Percentiles rank a stretch among this genome's conserved stretches.
Conservation (phyloP, 2,113 vertebrate genomes). For the Mesoclemmys tuberculata region DNA sequence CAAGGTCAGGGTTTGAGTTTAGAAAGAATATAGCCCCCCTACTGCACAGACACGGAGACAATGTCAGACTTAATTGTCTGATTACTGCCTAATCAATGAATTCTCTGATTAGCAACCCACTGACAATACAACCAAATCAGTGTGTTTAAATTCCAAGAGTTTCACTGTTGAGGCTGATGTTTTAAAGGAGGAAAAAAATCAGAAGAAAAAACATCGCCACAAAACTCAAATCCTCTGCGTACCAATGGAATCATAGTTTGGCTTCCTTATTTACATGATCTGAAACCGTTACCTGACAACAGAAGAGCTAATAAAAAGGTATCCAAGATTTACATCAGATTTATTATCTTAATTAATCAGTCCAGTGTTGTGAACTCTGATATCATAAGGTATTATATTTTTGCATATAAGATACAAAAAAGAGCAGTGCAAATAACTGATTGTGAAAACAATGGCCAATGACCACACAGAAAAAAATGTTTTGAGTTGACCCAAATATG, state of each 20-base stretch:
- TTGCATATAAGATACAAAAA: not conserved
- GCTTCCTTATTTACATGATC: slow-evolving; percentile 55
- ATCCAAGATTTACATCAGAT: slow-evolving; percentile 39
- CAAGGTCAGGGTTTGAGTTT: slow-evolving; percentile 33
- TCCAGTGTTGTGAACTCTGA: not conserved
- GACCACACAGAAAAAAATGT: too few species aligned
- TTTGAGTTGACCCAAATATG: too few species aligned
- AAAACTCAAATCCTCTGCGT: slow-evolving; percentile 1
- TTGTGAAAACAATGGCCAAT: too few species aligned
- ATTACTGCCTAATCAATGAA: slow-evolving; percentile 65
- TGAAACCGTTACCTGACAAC: slow-evolving; percentile 55
- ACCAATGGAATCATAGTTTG: slow-evolving; percentile 24
- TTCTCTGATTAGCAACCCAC: slow-evolving; percentile 62
- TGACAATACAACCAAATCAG: slow-evolving; percentile 58
- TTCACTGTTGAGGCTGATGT: not conserved
- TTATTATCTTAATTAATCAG: slow-evolving; percentile 67
- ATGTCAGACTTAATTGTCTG: slow-evolving; percentile 61
- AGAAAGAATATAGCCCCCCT: slow-evolving; percentile 9
- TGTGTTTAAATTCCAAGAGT: slow-evolving; percentile 39
- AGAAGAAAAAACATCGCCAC: slow-evolving; percentile 5
- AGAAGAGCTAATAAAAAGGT: slow-evolving; percentile 52
- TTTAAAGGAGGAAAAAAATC: slow-evolving; percentile 50
- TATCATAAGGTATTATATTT: not conserved
- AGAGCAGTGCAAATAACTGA: too few species aligned
- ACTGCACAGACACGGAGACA: slow-evolving; percentile 14